Conservation (phyloP, 2,113 vertebrate species). For the Gadus macrocephalus region DNA sequence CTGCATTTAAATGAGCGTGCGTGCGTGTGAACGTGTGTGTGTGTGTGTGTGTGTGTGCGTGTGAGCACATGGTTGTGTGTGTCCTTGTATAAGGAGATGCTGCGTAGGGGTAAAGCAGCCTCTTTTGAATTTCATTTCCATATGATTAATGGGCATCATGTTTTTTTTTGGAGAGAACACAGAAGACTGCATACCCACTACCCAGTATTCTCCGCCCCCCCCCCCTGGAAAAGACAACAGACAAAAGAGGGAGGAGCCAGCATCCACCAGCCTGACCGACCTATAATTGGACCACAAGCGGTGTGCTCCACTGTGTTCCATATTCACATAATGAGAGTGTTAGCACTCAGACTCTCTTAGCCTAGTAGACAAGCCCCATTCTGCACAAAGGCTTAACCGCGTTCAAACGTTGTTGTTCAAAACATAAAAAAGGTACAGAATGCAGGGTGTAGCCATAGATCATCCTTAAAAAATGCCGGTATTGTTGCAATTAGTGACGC, state of each 20-base stretch:
- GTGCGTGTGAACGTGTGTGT: slow-evolving; percentile 27
- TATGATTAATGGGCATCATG: slow-evolving; percentile 62
- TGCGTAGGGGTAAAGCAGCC: background rate
- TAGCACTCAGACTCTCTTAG: background rate
- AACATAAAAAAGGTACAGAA: too few species aligned
- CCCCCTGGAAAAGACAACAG: slow-evolving; percentile 13
- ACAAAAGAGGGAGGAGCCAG: slow-evolving; percentile 19
- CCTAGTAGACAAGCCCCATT: background rate
- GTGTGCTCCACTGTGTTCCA: background rate
- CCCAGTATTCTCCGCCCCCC: slow-evolving; percentile 11
- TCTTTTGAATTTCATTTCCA: slow-evolving; percentile 53
- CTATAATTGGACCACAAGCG: slow-evolving; percentile 27
- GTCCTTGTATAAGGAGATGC: slow-evolving; percentile 13
- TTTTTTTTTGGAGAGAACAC: slow-evolving; percentile 51
- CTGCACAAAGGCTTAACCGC: background rate
- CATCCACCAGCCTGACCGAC: slow-evolving; percentile 14
- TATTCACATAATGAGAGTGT: slow-evolving; percentile 14
- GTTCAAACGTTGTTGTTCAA: background rate
- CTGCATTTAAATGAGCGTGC: slow-evolving; percentile 40
- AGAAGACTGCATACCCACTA: slow-evolving; percentile 27
- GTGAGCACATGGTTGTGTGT: slow-evolving; percentile 40
- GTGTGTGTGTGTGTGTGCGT: background rate
- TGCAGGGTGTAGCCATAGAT: too few species aligned
- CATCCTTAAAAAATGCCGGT: too few species aligned
- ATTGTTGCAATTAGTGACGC: too few species aligned